Conservation (phyloP, 2,113 vertebrate species). For the Xerus inauris region DNA sequence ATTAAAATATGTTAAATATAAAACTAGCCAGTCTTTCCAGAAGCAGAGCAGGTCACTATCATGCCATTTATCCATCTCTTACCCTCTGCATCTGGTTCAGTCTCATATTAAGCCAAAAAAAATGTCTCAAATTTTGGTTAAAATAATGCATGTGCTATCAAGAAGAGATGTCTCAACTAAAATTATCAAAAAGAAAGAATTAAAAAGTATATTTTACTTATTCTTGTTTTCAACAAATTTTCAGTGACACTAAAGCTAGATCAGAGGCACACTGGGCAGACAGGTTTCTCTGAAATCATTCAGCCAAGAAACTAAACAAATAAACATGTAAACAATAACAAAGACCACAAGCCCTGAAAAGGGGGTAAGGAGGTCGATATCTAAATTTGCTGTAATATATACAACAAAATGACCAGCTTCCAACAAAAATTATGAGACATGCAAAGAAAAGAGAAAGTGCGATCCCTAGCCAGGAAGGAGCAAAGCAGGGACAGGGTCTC, state of each 20-base stretch:
- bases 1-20: slow-evolving; percentile 9
- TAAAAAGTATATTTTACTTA: not conserved
- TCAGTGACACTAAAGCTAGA: not conserved
- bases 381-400: not conserved
- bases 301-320: not conserved
- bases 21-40: not conserved
- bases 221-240: not conserved
- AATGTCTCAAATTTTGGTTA: not conserved
- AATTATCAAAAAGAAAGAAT: not conserved
- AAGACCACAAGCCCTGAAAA: not conserved
- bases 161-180: not conserved
- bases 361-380: not conserved
- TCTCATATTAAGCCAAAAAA: not conserved
- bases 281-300: not conserved
- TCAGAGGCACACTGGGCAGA: not conserved
- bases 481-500: not conserved
- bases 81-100: not conserved
- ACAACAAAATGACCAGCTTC: not conserved
- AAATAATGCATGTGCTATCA: not conserved
- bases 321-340: not conserved
- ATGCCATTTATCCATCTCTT: not conserved
- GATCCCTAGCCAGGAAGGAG: too few relatives aligned
- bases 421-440: not conserved
- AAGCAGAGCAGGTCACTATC: not conserved
- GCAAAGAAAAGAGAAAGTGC: not conserved